Evolutionary conservation across 2,797 vertebrate genomes (phyloP).

Genomic region (Oophaga sylvatica): DNA sequence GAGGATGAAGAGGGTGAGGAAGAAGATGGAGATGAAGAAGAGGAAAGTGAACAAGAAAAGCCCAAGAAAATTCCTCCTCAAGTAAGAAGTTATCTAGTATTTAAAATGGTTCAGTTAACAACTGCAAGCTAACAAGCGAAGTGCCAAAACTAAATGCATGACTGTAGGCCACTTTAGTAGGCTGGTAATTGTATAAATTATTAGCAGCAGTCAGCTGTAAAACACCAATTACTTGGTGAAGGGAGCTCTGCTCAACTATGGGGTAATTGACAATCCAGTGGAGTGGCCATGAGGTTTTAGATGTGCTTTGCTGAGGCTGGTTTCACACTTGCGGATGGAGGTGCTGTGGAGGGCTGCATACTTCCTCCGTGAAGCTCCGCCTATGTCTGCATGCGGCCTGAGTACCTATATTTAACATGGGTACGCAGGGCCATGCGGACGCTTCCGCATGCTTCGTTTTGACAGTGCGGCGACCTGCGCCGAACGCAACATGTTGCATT

Average conservation of each 20-base stretch:
- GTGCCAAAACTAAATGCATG: neutral
- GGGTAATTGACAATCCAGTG: neutral
- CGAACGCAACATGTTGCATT: no score
- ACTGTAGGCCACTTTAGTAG: neutral
- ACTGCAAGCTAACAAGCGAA: neutral
- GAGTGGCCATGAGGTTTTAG: neutral
- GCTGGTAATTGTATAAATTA: neutral
- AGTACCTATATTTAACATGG: no score
- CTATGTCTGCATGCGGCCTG: no score
- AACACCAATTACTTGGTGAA: neutral
- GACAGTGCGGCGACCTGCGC: no score
- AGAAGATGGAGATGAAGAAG: conserved; percentile 73
- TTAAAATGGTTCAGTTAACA: neutral
- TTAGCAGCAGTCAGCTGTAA: neutral
- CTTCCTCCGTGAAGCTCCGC: no score
- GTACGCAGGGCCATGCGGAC: no score
- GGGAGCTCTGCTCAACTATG: neutral
- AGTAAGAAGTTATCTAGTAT: neutral
- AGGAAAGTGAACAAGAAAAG: conserved; percentile 67
- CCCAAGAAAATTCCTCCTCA: conserved; percentile 21
- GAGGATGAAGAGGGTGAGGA: conserved; percentile 74
- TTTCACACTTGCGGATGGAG: no score
- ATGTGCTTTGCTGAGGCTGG: no score
- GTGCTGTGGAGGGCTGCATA: no score
- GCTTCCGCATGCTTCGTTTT: no score